Conservation (phyloP, 2,888 invertebrate genomes). For the Notodonta dromedarius region DNA sequence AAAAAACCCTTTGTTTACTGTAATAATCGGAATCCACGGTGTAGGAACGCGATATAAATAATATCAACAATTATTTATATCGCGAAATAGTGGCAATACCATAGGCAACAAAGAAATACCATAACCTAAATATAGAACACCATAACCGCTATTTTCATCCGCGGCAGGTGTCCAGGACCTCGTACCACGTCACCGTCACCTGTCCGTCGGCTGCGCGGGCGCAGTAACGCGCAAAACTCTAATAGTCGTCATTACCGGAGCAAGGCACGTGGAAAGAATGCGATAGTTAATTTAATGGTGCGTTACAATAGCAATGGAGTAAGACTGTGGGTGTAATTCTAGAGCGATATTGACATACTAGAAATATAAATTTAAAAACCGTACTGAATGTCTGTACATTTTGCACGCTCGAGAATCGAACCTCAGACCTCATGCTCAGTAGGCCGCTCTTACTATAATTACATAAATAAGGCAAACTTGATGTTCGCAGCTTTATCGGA, state of each 20-base stretch:
- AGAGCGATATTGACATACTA: no score
- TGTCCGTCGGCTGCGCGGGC: slow-evolving; percentile 45
- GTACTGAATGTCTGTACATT: no score
- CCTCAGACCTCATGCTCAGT: no score
- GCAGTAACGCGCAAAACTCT: slow-evolving; percentile 58
- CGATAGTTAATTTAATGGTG: slow-evolving; percentile 46
- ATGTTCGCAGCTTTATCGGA: no score
- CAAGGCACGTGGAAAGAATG: slow-evolving; percentile 40
- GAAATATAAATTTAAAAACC: no score
- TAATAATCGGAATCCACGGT: no score
- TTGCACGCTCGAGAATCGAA: no score
- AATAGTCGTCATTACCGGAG: slow-evolving; percentile 44
- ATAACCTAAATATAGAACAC: slow-evolving; percentile 20
- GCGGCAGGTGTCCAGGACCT: slow-evolving; percentile 46
- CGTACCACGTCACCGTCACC: slow-evolving; percentile 35
- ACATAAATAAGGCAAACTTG: no score
- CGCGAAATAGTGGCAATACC: not conserved
- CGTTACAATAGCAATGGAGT: not conserved
- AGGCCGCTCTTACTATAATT: no score
- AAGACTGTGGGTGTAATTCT: not conserved
- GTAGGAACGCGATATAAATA: no score
- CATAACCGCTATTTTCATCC: slow-evolving; percentile 27
- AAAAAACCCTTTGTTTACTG: no score
- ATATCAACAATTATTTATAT: no score
- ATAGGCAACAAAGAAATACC: not conserved